Evolutionary conservation across 2,113 vertebrate genomes (phyloP), one percentile per base, ranked within the genome.

Genomic region (Scolopax mira): DNA sequence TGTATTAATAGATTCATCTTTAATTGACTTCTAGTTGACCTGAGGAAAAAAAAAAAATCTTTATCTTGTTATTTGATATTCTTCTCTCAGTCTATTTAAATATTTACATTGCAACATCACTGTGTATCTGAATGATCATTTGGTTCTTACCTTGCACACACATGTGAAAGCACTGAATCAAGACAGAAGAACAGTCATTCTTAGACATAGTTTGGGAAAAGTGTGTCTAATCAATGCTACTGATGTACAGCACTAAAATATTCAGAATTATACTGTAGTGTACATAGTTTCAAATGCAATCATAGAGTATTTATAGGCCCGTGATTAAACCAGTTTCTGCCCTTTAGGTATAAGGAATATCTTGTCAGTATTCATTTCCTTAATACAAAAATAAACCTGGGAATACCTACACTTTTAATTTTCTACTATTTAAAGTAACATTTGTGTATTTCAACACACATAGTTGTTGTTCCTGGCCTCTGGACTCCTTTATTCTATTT

Each of bases 101-200:
- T 88, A 90, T 96, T 96, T 96, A 69, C 37, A 71, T 55, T 94
- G 44, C 48, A 83, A 23, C 64, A 86, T 71, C 79, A 80, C 25
- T 74, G 64, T 86, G 72, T 89, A 79, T 70, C 61, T 85, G 80
- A 89, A 90, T 1, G 85, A 79, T 93, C 39, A 52, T 75, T 49
- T 54, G 48, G 6, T 85, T 49, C 54, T 91, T 85, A 87, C 18
- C 42, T 84, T 91, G 48, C 51, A 70, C 39, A 70, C 39, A 54
- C 33, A 16, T 24, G 18, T 78, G 46, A 86, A 90, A 89, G 31
- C 49, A 22, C 27, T 75, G 39, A 35, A 57, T 58, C 42, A 57
- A 66, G 71, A 46, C n/a, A 73, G 10, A 64, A 48, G 18, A 89
- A 83, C 3, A 82, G 39, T 12, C 25, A 37, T 83, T 93, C 79